Conservation (phyloP, 2,888 invertebrate species). For the Panopea generosa region DNA sequence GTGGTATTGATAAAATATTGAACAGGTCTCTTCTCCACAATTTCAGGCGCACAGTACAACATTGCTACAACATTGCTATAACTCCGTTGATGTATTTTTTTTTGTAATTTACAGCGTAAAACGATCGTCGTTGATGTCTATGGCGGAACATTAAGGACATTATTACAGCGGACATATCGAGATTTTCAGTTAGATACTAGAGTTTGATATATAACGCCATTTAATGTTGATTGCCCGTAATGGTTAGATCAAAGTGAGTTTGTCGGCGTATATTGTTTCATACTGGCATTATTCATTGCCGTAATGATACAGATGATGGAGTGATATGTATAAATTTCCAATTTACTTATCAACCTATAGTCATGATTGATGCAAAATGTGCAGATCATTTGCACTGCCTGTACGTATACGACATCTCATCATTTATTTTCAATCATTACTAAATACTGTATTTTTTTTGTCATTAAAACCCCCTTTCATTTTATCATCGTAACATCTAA, state of each 20-base stretch:
- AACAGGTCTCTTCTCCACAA: too few species aligned
- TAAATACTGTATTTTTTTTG: slow-evolving; percentile 22
- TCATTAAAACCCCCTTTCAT: slow-evolving; percentile 35
- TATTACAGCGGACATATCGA: slow-evolving; percentile 21
- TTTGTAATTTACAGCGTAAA: too few species aligned
- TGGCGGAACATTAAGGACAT: not conserved
- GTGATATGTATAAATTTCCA: slow-evolving; percentile 41
- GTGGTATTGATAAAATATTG: too few species aligned
- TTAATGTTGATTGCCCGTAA: slow-evolving; percentile 43
- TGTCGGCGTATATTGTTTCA: slow-evolving; percentile 47
- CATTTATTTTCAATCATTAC: slow-evolving; percentile 44
- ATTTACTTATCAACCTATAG: slow-evolving; percentile 34
- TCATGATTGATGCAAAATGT: slow-evolving; percentile 18
- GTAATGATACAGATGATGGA: slow-evolving; percentile 37
- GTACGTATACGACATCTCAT: slow-evolving; percentile 8
- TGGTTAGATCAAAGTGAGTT: slow-evolving; percentile 41
- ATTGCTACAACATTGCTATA: too few species aligned
- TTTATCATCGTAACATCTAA: slow-evolving; percentile 50
- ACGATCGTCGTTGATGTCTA: too few species aligned
- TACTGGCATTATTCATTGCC: slow-evolving; percentile 32
- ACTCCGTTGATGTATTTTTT: too few species aligned
- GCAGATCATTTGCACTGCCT: slow-evolving; percentile 5
- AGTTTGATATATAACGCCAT: slow-evolving; percentile 36
- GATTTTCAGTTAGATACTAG: slow-evolving; percentile 26
- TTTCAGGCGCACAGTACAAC: too few species aligned